Evolutionary conservation across 1,140 invertebrate species (phyloP).

Genomic region (Lepidotrigona ventralis): DNA sequence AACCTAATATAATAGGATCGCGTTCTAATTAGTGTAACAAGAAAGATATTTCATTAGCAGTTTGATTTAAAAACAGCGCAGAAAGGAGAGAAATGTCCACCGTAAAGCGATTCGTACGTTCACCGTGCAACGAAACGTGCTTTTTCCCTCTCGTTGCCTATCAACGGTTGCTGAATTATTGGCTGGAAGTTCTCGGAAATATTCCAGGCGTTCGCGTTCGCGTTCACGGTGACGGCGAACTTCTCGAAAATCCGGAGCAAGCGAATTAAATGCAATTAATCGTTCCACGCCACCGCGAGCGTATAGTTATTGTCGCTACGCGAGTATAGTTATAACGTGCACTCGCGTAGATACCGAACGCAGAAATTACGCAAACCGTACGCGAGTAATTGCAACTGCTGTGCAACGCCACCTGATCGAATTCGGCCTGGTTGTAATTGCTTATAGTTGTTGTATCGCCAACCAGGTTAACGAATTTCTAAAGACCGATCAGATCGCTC

Average conservation of each 20-base stretch:
- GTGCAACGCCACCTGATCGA: not conserved
- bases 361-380: conserved; percentile 23
- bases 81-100: conserved; percentile 3
- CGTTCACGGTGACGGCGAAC: conserved; percentile 7
- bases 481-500: not conserved
- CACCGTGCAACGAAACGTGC: not conserved
- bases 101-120: not conserved
- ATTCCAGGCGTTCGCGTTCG: conserved; percentile 28
- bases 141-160: conserved; percentile 8
- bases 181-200: conserved; percentile 8
- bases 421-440: not conserved
- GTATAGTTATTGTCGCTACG: not conserved
- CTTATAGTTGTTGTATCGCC: too few species aligned
- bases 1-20: not conserved
- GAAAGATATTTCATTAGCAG: not conserved
- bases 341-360: conserved; percentile 28
- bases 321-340: conserved; percentile 33
- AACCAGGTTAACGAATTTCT: not conserved
- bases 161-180: conserved; percentile 27
- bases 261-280: conserved; percentile 44
- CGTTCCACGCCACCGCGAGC: not conserved
- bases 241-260: conserved; percentile 34
- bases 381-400: conserved; percentile 24
- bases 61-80: not conserved
- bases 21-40: not conserved